Percentiles rank a stretch among this genome's conserved stretches.
Conservation (phyloP, 2,113 vertebrate species). For the Turnix velox region DNA sequence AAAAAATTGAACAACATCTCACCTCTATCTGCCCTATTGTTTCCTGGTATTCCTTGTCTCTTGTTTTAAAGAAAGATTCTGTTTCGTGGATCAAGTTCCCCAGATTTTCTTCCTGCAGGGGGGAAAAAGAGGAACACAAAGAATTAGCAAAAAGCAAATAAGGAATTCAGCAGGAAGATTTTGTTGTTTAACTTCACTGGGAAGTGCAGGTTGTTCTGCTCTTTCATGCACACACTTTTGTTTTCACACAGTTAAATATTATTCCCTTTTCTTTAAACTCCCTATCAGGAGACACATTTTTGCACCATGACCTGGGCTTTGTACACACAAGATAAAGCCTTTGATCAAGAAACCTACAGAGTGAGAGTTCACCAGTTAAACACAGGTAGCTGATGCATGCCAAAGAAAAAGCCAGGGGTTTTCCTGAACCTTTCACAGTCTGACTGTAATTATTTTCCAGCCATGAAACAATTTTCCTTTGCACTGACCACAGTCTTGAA, state of each 20-base stretch:
- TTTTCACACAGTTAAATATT: background rate
- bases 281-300: background rate
- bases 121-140: background rate
- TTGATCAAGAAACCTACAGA: background rate
- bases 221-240: background rate
- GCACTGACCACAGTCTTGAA: background rate
- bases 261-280: background rate
- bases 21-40: conserved; percentile 98
- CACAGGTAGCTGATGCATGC: background rate
- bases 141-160: background rate
- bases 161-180: background rate
- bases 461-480: background rate
- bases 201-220: background rate
- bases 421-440: background rate
- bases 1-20: background rate
- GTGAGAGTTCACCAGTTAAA: background rate
- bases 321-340: background rate
- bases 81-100: conserved; percentile 95
- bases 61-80: conserved; percentile 92
- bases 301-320: background rate
- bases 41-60: conserved; percentile 96
- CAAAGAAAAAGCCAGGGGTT: background rate
- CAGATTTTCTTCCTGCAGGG: conserved; percentile 86
- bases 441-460: background rate
- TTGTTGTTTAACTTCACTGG: background rate